Percentiles rank a stretch among this genome's conserved stretches.
These are phyloP conservation scores for Mimas tiliae DNA, from an alignment of 2,888 invertebrate genomes.

Conservation along the genomic window DNA sequence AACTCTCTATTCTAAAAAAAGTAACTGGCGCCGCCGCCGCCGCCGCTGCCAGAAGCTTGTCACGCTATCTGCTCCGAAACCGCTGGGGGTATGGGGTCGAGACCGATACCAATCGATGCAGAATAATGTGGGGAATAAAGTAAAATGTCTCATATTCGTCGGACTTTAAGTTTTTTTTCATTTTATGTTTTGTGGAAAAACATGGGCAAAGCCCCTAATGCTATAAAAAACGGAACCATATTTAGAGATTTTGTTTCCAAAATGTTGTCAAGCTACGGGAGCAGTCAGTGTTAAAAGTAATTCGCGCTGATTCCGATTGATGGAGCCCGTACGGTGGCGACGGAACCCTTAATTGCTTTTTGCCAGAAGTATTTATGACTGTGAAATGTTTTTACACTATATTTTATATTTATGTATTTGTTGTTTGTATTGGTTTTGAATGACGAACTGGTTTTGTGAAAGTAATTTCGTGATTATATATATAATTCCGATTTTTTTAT, in stretches of 20 bases:
- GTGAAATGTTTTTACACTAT: conserved; percentile 44
- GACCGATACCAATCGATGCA: too few species aligned
- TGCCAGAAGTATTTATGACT: conserved; percentile 27
- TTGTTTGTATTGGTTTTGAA: conserved; percentile 6
- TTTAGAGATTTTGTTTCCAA: background rate
- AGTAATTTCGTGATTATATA: background rate
- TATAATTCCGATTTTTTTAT: background rate
- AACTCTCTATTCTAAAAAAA: too few species aligned
- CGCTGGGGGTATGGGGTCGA: too few species aligned
- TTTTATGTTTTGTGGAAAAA: too few species aligned
- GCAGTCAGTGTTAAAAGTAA: conserved; percentile 52
- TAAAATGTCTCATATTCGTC: too few species aligned
- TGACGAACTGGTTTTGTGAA: background rate
- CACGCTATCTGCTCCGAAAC: too few species aligned
- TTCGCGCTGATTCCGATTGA: conserved; percentile 63
- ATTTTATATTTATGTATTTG: conserved; percentile 18
- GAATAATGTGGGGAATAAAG: too few species aligned
- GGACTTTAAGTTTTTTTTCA: too few species aligned
- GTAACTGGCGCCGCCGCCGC: too few species aligned
- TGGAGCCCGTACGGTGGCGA: conserved; percentile 55
- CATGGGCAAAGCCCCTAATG: too few species aligned
- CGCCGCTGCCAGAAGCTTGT: too few species aligned
- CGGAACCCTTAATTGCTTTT: conserved; percentile 64
- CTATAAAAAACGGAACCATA: too few species aligned
- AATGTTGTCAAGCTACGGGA: background rate